Conservation (phyloP, 2,888 invertebrate species). For the Acleris laterana region DNA sequence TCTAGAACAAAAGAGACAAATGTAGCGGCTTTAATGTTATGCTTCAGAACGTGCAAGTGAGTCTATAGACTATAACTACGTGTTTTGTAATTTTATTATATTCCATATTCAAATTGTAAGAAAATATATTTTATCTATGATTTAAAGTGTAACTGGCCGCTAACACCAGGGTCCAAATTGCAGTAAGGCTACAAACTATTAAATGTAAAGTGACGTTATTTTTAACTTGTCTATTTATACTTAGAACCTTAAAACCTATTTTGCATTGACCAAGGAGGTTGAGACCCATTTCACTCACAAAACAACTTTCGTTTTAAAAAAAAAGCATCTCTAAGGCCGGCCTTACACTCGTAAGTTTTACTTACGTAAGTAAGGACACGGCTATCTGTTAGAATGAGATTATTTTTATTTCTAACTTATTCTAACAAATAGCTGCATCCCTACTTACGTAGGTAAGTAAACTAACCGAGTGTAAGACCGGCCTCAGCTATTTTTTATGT, state of each 20-base stretch:
- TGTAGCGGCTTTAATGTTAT: background rate
- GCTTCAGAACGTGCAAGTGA: background rate
- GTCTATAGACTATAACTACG: background rate
- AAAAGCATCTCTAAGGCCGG: no score
- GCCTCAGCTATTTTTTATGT: no score
- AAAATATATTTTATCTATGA: conserved; percentile 9
- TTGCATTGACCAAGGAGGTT: conserved; percentile 5
- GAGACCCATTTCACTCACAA: no score
- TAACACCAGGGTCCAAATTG: background rate
- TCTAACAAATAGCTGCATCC: no score
- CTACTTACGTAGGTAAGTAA: no score
- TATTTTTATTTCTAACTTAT: no score
- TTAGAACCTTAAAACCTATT: background rate
- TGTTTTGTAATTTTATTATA: conserved; percentile 10
- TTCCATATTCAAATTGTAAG: conserved; percentile 7
- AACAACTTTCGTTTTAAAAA: no score
- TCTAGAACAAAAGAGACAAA: no score
- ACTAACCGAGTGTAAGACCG: no score
- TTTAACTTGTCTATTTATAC: background rate
- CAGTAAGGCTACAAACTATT: background rate
- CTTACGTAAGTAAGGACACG: no score
- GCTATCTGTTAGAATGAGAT: no score
- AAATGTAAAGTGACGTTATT: background rate
- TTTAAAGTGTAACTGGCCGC: background rate
- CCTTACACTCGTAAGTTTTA: no score